Percentiles rank a stretch among this genome's conserved stretches.
Evolutionary conservation across 1,140 invertebrate genomes (phyloP).

Genomic region (Cherax destructor): DNA sequence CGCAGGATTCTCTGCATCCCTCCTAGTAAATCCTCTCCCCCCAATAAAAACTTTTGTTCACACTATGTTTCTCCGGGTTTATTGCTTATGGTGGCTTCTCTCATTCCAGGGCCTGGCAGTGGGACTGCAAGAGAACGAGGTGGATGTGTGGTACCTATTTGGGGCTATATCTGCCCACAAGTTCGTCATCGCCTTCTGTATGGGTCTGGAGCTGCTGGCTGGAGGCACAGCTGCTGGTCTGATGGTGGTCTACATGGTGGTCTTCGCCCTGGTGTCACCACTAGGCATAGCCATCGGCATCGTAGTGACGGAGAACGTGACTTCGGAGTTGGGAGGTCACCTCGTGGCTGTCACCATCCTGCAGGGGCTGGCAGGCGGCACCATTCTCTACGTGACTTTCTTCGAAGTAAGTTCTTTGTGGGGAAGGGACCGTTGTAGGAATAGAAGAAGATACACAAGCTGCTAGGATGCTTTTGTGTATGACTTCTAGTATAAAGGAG

Average conservation of each 20-base stretch:
- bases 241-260: constrained; percentile 82
- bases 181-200: constrained; percentile 82
- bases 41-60: neutral
- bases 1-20: too few relatives aligned
- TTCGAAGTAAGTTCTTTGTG: constrained; percentile 77
- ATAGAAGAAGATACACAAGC: too few relatives aligned
- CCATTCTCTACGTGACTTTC: constrained; percentile 82
- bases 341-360: constrained; percentile 75
- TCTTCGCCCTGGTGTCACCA: constrained; percentile 87
- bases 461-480: too few relatives aligned
- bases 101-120: constrained; percentile 83
- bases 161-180: constrained; percentile 81
- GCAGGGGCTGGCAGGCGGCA: constrained; percentile 79
- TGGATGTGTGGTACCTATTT: constrained; percentile 83
- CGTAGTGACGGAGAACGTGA: constrained; percentile 78
- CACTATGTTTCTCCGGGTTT: neutral
- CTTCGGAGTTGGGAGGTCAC: constrained; percentile 67
- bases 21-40: neutral
- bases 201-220: constrained; percentile 75
- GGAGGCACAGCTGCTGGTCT: constrained; percentile 75
- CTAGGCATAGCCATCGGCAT: constrained; percentile 82
- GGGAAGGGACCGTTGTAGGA: too few relatives aligned
- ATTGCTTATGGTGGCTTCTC: neutral
- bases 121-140: constrained; percentile 81
- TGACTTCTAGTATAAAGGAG: too few relatives aligned